Base-by-base conservation (phyloP, 2,113 vertebrate genomes). In the Gorsachius goisagi region DNA sequence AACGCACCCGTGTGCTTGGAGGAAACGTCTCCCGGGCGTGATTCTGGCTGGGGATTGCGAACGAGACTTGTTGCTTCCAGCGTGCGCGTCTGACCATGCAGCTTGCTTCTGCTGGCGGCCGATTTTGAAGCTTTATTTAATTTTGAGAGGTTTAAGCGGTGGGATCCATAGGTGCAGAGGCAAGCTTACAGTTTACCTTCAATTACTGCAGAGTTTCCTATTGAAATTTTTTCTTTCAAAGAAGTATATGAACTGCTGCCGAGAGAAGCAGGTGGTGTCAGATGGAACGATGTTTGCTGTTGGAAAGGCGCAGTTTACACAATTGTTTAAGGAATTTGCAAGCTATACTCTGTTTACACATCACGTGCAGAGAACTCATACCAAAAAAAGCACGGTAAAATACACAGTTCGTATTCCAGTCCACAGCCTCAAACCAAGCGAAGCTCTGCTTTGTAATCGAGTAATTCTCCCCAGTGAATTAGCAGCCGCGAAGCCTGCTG, bases 1-100 rank as follows among this genome's bases (percentile, higher is more conserved):
- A 7, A 21, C 0, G 0, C 2, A 37, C 26, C 30, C 39, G n/a
- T 17, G 7, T 20, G 4, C 33, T 41, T 14, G 16, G 22, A 32
- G 26, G 24, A 56, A 17, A 5, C 33, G 26, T 39, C 21, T 53
- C n/a, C 28, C 0, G 0, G 35, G 5, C 50, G 32, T 37, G 63
- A 56, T 4, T 24, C 3, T 7, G 50, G 18, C 15, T 39, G 28
- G 7, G 9, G 37, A 3, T 9, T 11, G n/a, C 11, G 2, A 26
- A 1, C 1, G 12, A 10, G 26, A 27, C 53, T 60, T 13, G 45
- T 50, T 16, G 30, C 33, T 77, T 74, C 30, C 28, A 14, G 32
- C 0, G 0, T 35, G 63, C 58, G 58, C 15, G 5, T 53, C 63
- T 39, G 53, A 84, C 14, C 32, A 5, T 3, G 18, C 41, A 11